Conservation (phyloP, 2,113 vertebrate species). For the Pheucticus melanocephalus region DNA sequence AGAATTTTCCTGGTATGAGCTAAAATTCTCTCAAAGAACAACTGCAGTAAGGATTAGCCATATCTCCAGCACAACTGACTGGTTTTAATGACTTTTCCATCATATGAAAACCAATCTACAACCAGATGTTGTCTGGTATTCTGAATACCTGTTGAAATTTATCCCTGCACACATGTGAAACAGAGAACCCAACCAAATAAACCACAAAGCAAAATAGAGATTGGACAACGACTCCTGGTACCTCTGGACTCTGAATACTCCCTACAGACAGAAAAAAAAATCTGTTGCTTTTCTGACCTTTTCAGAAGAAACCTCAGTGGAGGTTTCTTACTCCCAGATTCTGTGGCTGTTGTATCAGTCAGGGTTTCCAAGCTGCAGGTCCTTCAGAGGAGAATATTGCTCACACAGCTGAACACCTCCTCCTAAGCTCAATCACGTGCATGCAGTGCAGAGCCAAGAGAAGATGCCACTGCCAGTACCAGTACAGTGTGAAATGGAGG, state of each 20-base stretch:
- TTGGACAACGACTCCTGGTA: not conserved
- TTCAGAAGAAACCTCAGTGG: not conserved
- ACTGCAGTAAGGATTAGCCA: not conserved
- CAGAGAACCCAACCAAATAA: not conserved
- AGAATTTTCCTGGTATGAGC: not conserved
- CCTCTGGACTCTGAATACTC: not conserved
- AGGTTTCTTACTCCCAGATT: not conserved
- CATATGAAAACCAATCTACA: not conserved
- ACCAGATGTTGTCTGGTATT: not conserved
- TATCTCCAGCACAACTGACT: not conserved
- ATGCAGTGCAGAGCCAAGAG: not conserved
- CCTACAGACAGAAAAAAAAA: not conserved
- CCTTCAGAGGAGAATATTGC: not conserved
- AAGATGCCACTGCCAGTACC: not conserved
- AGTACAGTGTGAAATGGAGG: not conserved
- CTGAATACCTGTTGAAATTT: not conserved
- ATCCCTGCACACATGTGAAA: not conserved
- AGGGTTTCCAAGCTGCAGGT: not conserved
- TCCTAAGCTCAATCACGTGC: not conserved
- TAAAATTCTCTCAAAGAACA: not conserved
- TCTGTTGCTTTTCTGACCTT: not conserved
- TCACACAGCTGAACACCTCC: not conserved
- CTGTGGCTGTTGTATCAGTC: not conserved
- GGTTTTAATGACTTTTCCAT: not conserved
- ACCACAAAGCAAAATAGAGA: not conserved